phyloP scores from a whole-genome alignment of 2,888 invertebrate genomes.

The Amiota mariae region DNA sequence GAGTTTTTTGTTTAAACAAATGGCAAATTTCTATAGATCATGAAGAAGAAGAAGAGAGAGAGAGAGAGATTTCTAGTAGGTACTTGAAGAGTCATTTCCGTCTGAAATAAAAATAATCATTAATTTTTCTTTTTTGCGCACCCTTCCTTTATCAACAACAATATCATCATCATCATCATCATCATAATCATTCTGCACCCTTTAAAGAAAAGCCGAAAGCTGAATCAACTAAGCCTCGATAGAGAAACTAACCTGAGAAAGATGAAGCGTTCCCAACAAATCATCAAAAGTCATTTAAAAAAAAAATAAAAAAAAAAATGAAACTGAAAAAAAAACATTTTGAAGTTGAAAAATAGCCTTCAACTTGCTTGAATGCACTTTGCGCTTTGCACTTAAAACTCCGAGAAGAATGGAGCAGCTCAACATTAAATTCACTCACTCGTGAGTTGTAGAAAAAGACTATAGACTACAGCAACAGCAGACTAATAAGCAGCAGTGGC shows the following conservation, averaged over 20 bases:
- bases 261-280: constrained; percentile 55
- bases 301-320: too few relatives aligned
- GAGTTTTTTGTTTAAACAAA: too few relatives aligned
- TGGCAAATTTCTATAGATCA: too few relatives aligned
- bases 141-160: constrained; percentile 45
- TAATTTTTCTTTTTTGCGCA: constrained; percentile 58
- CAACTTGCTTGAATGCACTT: constrained; percentile 67
- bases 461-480: too few relatives aligned
- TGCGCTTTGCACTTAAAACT: constrained; percentile 8
- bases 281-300: constrained; percentile 68
- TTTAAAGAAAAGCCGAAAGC: background rate
- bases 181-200: too few relatives aligned
- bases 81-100: too few relatives aligned
- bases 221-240: background rate
- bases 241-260: constrained; percentile 1
- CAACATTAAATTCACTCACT: background rate
- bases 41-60: too few relatives aligned
- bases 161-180: background rate
- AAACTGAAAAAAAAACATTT: constrained; percentile 54
- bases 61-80: too few relatives aligned
- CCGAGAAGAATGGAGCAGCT: background rate
- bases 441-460: constrained; percentile 14
- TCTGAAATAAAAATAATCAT: constrained; percentile 63
- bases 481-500: constrained; percentile 19
- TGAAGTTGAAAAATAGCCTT: constrained; percentile 70